These are phyloP conservation scores for Ischnus inquisitorius DNA, from an alignment of 2,888 invertebrate genomes.

Conservation along the genomic window DNA sequence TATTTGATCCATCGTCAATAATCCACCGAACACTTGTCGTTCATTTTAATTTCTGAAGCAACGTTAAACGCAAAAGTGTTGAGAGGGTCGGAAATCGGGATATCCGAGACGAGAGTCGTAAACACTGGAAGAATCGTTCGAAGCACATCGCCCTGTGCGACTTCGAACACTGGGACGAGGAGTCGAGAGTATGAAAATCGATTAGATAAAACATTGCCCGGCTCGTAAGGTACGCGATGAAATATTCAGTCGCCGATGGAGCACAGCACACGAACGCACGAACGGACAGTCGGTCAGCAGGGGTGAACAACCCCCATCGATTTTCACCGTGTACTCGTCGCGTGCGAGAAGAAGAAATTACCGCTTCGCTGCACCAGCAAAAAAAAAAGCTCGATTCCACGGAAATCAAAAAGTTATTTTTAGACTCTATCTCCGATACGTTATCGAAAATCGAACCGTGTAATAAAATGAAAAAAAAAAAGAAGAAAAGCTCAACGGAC, in stretches of 20 bases:
- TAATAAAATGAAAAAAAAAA: background rate
- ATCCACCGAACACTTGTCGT: background rate
- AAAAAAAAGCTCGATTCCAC: background rate
- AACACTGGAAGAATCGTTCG: background rate
- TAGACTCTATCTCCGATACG: too few species aligned
- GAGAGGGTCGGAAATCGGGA: background rate
- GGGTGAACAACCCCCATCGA: constrained; percentile 54
- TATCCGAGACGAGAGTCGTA: background rate
- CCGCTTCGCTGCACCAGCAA: background rate
- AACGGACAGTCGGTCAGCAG: constrained; percentile 42
- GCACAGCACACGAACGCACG: background rate
- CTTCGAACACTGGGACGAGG: background rate
- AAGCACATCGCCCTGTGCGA: background rate
- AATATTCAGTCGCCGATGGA: constrained; percentile 30
- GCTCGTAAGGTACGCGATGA: constrained; percentile 29
- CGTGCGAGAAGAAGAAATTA: background rate
- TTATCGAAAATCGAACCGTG: background rate
- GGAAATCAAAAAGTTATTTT: background rate
- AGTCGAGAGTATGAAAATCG: constrained; percentile 30
- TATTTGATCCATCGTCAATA: too few species aligned
- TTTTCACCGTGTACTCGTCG: constrained; percentile 12
- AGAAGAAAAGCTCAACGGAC: background rate
- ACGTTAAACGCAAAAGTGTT: background rate
- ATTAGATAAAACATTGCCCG: constrained; percentile 41
- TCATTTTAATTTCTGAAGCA: background rate